Evolutionary conservation across 92 coral and sea anemone species (phyloP).

Genomic region (Diadumene lineata): DNA sequence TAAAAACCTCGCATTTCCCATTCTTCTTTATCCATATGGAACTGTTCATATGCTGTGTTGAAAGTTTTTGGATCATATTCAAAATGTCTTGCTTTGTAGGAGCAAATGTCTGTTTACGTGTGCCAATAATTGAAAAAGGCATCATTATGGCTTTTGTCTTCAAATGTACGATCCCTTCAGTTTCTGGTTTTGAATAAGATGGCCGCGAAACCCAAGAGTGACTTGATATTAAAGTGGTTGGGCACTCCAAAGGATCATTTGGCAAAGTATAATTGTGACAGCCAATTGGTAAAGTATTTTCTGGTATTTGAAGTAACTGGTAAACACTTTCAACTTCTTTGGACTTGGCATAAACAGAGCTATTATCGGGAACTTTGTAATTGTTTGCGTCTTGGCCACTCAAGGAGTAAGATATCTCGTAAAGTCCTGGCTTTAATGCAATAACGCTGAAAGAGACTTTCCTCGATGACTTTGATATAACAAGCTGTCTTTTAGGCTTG

Average conservation of each 20-base stretch:
- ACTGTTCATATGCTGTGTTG: not conserved
- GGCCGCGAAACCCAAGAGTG: constrained; percentile 11
- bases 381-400: constrained; percentile 20
- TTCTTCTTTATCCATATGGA: constrained; percentile 6
- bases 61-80: constrained; percentile 1
- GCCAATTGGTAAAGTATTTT: constrained; percentile 46
- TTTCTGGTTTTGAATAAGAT: not conserved
- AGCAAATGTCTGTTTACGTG: not conserved
- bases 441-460: constrained; percentile 35
- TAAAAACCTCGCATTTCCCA: constrained; percentile 12
- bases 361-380: constrained; percentile 40
- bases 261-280: constrained; percentile 27
- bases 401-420: constrained; percentile 38
- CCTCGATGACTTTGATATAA: constrained; percentile 25
- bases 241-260: not conserved
- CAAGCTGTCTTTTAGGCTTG: constrained; percentile 19
- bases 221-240: constrained; percentile 18
- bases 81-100: constrained; percentile 13
- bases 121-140: constrained; percentile 49
- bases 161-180: constrained; percentile 51
- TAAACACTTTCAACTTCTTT: constrained; percentile 36
- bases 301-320: constrained; percentile 17
- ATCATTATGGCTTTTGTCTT: constrained; percentile 11
- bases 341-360: constrained; percentile 25
- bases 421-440: constrained; percentile 41